phyloP scores from a whole-genome alignment of 37 sponge, comb jelly and placozoan genomes.

The Theonella swinhoei region DNA sequence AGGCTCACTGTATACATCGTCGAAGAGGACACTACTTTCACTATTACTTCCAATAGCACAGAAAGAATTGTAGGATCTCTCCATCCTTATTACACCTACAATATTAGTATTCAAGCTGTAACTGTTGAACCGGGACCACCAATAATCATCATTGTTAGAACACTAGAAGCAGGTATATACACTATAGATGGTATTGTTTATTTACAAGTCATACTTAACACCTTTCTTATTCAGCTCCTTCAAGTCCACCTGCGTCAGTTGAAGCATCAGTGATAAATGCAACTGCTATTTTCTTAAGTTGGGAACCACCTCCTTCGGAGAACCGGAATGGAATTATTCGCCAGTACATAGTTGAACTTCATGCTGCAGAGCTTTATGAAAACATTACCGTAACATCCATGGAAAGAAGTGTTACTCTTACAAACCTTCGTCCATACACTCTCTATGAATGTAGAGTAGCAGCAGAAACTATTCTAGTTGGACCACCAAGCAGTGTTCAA shows the following conservation, averaged over 20 bases:
- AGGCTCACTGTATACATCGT: constrained; percentile 13
- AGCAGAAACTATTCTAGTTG: constrained; percentile 19
- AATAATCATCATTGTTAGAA: constrained; percentile 4
- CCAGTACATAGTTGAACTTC: background rate
- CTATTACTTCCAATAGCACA: background rate
- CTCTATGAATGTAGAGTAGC: constrained; percentile 19
- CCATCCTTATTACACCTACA: constrained; percentile 48
- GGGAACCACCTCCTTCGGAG: constrained; percentile 13
- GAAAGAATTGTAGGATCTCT: constrained; percentile 10
- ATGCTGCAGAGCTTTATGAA: background rate
- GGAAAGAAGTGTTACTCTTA: background rate
- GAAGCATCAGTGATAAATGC: background rate
- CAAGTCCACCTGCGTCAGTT: background rate
- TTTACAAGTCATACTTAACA: no score
- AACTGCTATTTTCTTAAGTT: background rate
- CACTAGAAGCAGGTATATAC: constrained; percentile 54
- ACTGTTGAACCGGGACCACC: constrained; percentile 38
- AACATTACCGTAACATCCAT: background rate
- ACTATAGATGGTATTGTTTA: no score
- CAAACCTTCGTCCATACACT: constrained; percentile 37
- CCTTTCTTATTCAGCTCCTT: background rate
- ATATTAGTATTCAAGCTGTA: constrained; percentile 27
- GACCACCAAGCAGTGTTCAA: background rate
- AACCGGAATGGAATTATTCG: constrained; percentile 27
- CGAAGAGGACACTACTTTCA: background rate